Conservation (phyloP, 2,888 invertebrate genomes). For the Linnaemya tessellans region DNA sequence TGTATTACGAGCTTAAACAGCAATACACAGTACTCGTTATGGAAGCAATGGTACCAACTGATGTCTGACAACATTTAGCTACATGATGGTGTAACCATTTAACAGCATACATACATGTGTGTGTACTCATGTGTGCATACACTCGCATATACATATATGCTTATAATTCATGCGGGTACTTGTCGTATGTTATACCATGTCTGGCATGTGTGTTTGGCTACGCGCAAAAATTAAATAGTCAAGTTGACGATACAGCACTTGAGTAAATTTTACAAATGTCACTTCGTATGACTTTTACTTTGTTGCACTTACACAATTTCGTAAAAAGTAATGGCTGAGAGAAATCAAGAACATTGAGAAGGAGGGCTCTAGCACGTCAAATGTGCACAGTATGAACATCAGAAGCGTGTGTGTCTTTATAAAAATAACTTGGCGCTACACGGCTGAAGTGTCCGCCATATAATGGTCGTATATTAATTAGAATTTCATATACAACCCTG, state of each 20-base stretch:
- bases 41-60: conserved; percentile 18
- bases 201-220: conserved; percentile 37
- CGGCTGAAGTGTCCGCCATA: not conserved
- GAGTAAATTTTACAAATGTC: conserved; percentile 71
- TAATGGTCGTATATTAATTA: too few relatives aligned
- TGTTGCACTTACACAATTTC: conserved; percentile 63
- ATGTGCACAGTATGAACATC: conserved; percentile 14
- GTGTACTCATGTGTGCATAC: too few relatives aligned
- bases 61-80: conserved; percentile 44
- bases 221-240: conserved; percentile 63
- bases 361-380: not conserved
- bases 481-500: too few relatives aligned
- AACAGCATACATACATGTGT: not conserved
- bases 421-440: not conserved
- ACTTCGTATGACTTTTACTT: conserved; percentile 69
- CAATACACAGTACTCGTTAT: conserved; percentile 13
- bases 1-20: conserved; percentile 71
- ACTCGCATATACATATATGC: not conserved
- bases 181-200: conserved; percentile 36
- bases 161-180: conserved; percentile 20
- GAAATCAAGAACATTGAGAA: not conserved
- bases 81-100: conserved; percentile 46
- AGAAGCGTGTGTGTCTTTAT: conserved; percentile 20
- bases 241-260: conserved; percentile 68
- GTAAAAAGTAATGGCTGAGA: conserved; percentile 29